These are phyloP conservation scores for Drosophila cyrtoloma DNA, from an alignment of 2,888 invertebrate species.

Conservation along the genomic window DNA sequence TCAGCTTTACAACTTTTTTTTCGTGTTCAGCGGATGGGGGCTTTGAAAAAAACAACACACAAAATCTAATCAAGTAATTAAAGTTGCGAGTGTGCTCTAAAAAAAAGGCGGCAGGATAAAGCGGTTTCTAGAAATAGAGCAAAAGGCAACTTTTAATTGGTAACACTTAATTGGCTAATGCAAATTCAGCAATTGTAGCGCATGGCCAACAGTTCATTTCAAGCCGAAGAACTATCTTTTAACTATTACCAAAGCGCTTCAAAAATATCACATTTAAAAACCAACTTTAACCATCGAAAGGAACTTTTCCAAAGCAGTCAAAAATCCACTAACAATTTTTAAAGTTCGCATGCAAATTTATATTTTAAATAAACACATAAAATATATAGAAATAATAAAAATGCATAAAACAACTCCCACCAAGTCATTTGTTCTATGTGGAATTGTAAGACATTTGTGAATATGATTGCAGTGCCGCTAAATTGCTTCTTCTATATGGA, in stretches of 20 bases:
- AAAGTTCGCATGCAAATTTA: not conserved
- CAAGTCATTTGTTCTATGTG: too few relatives aligned
- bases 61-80: constrained; percentile 61
- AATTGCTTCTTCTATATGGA: not conserved
- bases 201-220: not conserved
- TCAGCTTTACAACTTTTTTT: constrained; percentile 24
- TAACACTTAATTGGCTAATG: constrained; percentile 9
- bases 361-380: not conserved
- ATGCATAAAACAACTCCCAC: not conserved
- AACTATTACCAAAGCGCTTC: not conserved
- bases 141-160: constrained; percentile 52
- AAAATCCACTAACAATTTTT: rapidly evolving
- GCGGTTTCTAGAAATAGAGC: constrained; percentile 9
- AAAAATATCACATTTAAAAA: too few relatives aligned
- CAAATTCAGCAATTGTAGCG: constrained; percentile 1
- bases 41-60: constrained; percentile 19
- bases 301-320: too few relatives aligned
- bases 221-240: not conserved
- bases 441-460: not conserved
- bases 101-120: constrained; percentile 26
- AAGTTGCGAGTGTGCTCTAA: constrained; percentile 39
- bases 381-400: constrained; percentile 7
- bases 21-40: constrained; percentile 1
- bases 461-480: not conserved
- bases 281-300: too few relatives aligned